A percentile compares a stretch with the other conserved stretches of the same genome.
These are phyloP conservation scores for Sandelia bainsii DNA, from an alignment of 2,797 vertebrate genomes.

Conservation along the genomic window DNA sequence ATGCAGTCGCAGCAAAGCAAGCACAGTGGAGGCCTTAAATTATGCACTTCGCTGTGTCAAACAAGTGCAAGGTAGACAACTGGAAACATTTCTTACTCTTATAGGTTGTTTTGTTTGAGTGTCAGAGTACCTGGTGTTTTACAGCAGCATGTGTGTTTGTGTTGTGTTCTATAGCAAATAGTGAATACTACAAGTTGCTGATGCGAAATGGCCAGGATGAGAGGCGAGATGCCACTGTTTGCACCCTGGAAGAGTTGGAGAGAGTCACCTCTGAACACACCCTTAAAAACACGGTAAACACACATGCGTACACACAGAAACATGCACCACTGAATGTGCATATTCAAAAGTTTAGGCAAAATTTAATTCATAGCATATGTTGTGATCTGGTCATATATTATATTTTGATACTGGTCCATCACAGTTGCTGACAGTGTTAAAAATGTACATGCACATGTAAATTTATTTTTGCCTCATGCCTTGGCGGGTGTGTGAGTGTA, in stretches of 20 bases:
- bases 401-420: constrained; percentile 12
- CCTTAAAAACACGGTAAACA: constrained; percentile 90
- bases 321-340: background rate
- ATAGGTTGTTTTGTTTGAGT: background rate
- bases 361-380: background rate
- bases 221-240: constrained; percentile 77
- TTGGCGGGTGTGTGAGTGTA: constrained; percentile 55
- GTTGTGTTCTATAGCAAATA: constrained; percentile 83
- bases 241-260: constrained; percentile 89
- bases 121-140: background rate
- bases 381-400: background rate
- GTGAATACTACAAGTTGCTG: constrained; percentile 90
- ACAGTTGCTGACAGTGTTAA: background rate
- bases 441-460: background rate
- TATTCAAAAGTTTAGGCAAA: too few species aligned
- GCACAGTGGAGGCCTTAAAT: constrained; percentile 89
- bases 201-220: constrained; percentile 83
- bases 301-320: background rate
- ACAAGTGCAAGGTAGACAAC: constrained; percentile 88
- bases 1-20: constrained; percentile 88
- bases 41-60: constrained; percentile 93
- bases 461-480: constrained; percentile 47
- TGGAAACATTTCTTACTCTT: background rate
- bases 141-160: constrained; percentile 29
- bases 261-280: constrained; percentile 89